phyloP scores from a whole-genome alignment of 2,888 invertebrate genomes.

The Oscheius sp. region DNA sequence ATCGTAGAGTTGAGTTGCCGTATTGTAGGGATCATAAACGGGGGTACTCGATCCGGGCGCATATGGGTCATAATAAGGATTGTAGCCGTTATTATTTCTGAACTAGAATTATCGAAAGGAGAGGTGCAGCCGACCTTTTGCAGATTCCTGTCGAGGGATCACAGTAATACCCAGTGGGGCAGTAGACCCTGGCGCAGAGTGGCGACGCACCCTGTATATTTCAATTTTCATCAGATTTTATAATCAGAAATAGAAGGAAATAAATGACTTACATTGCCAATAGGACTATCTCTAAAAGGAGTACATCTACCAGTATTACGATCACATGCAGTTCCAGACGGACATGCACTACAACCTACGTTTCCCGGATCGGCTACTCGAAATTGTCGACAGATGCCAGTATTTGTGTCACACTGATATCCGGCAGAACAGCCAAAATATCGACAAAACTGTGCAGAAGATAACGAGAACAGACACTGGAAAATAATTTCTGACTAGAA shows the following conservation, averaged over 20 bases:
- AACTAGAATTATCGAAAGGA: background rate
- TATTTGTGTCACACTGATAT: constrained; percentile 25
- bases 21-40: background rate
- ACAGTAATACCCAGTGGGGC: constrained; percentile 21
- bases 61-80: constrained; percentile 4
- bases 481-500: background rate
- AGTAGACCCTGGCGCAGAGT: constrained; percentile 22
- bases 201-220: constrained; percentile 11
- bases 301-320: constrained; percentile 15
- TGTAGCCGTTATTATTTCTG: background rate
- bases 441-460: constrained; percentile 12
- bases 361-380: constrained; percentile 9
- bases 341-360: constrained; percentile 23
- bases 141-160: constrained; percentile 11
- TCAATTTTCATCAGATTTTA: background rate
- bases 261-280: constrained; percentile 1
- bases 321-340: constrained; percentile 19
- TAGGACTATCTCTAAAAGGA: constrained; percentile 8
- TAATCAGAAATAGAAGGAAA: too few relatives aligned
- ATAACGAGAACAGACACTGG: background rate
- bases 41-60: constrained; percentile 10
- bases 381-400: constrained; percentile 20
- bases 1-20: constrained; percentile 23
- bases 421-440: constrained; percentile 15
- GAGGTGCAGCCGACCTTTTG: background rate